phyloP scores from a whole-genome alignment of 2,797 vertebrate species.

The Scyliorhinus canicula region DNA sequence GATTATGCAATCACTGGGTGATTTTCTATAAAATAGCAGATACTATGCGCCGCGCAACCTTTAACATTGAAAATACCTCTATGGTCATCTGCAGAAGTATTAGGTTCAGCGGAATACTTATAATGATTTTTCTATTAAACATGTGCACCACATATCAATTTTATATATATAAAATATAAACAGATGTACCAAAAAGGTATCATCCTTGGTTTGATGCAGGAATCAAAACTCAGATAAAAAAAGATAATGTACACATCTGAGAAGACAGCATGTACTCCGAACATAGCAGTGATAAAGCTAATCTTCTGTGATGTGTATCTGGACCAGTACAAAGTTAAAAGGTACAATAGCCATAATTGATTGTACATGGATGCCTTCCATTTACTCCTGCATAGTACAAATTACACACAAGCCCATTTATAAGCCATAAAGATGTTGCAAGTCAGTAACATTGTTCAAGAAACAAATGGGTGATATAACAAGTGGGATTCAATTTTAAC shows the following conservation, averaged over 20 bases:
- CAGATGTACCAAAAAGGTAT: neutral
- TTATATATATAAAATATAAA: neutral
- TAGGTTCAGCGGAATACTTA: neutral
- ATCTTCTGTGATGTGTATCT: conserved; percentile 48
- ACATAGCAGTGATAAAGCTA: neutral
- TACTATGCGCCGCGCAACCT: neutral
- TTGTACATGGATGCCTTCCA: conserved; percentile 62
- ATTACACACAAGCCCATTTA: conserved; percentile 59
- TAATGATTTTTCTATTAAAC: neutral
- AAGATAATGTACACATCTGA: neutral
- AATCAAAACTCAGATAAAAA: neutral
- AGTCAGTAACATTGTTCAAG: conserved; percentile 38
- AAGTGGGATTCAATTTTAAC: conserved; percentile 61
- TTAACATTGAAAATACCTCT: neutral
- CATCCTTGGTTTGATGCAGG: neutral
- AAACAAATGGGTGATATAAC: conserved; percentile 48
- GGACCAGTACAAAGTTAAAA: conserved; percentile 63
- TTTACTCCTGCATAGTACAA: conserved; percentile 61
- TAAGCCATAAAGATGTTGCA: conserved; percentile 53
- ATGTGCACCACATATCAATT: neutral
- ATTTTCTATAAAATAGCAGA: neutral
- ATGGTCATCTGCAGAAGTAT: neutral
- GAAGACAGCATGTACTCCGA: neutral
- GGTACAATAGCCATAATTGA: conserved; percentile 63
- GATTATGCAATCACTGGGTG: neutral